Base-by-base conservation (phyloP, 1,140 invertebrate species). In the Neodiprion fabricii region DNA sequence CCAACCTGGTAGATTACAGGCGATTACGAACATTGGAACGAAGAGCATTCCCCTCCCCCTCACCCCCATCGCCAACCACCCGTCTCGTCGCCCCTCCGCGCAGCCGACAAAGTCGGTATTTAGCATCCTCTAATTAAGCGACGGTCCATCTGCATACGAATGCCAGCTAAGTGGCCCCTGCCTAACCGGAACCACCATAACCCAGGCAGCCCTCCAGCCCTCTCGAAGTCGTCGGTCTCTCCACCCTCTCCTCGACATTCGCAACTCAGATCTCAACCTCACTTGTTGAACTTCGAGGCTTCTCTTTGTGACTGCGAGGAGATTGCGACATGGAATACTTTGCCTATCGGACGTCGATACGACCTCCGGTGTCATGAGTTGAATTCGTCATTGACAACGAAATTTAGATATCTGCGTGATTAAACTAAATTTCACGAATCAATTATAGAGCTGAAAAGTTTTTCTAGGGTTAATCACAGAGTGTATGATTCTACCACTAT, bases 141-240 rank as follows among this genome's bases (percentile, higher is more conserved):
- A 49, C 73, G 48, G 74, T 75, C 72, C 75, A 80, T 79, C 76
- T 78, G 75, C 78, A 77, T 79, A 76, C 65, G 75, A 76, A 79
- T 79, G 75, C 49, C 5, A 21, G 10, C 67, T 47, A 69, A 69
- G 21, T 69, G 21, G 40, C 12, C 67, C 23, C 17, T 69, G 23
- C 53, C 53, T 61, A 61, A 61, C 53, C n/a, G 53, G 53, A 61
- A 17, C 53, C 53, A 61, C 53, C 53, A 17, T 61, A 61, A 61
- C 53, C 53, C 11, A 61, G 53, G 53, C 28, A 40, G 5, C 28
- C 28, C 28, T 40, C 28, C 28, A 40, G 53, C 53, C n/a, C 53
- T 61, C 53, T 61, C 53, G 53, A 61, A 61, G 53, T 11, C 53
- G 53, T 17, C 53, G 4, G 11, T 9, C 53, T 12, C 7, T 61